Evolutionary conservation across 2,797 vertebrate genomes (phyloP).

Genomic region (Numenius phaeopus): DNA sequence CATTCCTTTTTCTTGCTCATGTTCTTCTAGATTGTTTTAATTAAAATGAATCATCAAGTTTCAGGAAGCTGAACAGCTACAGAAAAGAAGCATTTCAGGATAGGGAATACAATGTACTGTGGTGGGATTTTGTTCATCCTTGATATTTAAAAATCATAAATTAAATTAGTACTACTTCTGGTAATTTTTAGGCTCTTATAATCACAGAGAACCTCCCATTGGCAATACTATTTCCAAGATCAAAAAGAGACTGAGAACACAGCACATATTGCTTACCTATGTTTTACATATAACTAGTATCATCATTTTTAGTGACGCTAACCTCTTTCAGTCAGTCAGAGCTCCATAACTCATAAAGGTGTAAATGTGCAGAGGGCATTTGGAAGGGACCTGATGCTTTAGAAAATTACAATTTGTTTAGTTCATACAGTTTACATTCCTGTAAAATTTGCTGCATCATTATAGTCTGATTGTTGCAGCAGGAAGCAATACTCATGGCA

Average conservation of each 20-base stretch:
- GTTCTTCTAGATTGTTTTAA: not conserved
- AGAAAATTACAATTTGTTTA: not conserved
- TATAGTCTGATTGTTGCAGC: slow-evolving; percentile 4
- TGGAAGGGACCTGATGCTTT: not conserved
- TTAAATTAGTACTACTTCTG: not conserved
- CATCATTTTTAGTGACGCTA: not conserved
- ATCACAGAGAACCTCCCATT: not conserved
- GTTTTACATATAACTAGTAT: not conserved
- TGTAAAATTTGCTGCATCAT: not conserved
- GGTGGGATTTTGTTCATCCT: not conserved
- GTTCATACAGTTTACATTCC: not conserved
- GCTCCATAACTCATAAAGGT: not conserved
- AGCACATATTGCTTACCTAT: not conserved
- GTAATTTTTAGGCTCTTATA: not conserved
- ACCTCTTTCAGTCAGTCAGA: not conserved
- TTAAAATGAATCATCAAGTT: not conserved
- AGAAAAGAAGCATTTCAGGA: not conserved
- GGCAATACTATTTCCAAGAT: not conserved
- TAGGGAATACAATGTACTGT: not conserved
- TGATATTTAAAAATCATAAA: not conserved
- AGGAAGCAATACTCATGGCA: slow-evolving; percentile 21
- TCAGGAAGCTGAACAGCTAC: not conserved
- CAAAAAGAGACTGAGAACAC: not conserved
- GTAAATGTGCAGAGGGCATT: not conserved
- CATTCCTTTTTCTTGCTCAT: not conserved